Evolutionary conservation across 2,888 invertebrate genomes (phyloP), one percentile per base, ranked within the genome.

Genomic region (Oligia fasciuncula): DNA sequence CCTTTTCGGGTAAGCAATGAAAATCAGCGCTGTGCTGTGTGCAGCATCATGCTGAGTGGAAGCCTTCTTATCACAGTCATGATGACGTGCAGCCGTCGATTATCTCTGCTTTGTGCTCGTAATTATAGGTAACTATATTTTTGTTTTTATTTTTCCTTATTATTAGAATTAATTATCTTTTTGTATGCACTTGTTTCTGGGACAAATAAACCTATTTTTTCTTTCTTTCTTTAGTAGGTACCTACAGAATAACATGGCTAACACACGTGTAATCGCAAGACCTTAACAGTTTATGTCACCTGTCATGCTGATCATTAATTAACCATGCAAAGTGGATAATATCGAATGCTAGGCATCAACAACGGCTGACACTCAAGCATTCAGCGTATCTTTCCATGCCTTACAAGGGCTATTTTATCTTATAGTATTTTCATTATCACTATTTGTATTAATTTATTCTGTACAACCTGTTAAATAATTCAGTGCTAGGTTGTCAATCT

Each of bases 371-470:
- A 63, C 51, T 67, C 14, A 40, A 70, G 49, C 29, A 70, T 29
- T 71, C 46, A 57, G n/a, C 43, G 70, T 77, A 78, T 86, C 60
- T 82, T 80, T 86, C 74, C 88, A 76, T 74, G 51, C 77, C 83
- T 71, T 72, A 67, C 19, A 70, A 85, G 69, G 74, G 76, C 23
- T 83, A 82, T 66, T 87, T 85, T 85, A 73, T 74, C 62, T 79
- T 46, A 62, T 72, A 76, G 69, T 83, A 79, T 81, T 78, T 76
- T 74, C 69, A 87, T 83, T 70, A 86, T 46, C 54, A 65, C 83
- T 69, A 74, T 87, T 87, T 74, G 73, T 81, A 78, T 78, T 85
- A 85, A 87, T 86, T 76, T 80, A 85, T 87, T 79, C 77, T 29
- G 14, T 49, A 62, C 49, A 46, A 65, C n/a, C 65, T 80, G 72